phyloP scores from a whole-genome alignment of 2,888 invertebrate species.

The Bellardia pandia region DNA sequence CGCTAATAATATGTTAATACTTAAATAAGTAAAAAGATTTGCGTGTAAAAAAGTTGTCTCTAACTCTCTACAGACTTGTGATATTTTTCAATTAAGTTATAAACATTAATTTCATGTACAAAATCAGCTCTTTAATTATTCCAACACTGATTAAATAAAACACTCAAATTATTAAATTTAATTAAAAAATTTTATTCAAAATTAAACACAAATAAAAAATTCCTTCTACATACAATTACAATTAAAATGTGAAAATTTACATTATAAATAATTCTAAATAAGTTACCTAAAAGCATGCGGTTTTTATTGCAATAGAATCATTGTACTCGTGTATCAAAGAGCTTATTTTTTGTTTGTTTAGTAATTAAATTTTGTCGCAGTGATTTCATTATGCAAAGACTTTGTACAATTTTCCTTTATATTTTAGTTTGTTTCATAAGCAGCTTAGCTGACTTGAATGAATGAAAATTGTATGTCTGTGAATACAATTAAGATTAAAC shows the following conservation, averaged over 20 bases:
- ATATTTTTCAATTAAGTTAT: too few species aligned
- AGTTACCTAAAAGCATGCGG: background rate
- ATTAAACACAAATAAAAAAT: background rate
- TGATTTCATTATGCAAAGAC: background rate
- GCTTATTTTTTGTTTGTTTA: background rate
- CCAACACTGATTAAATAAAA: background rate
- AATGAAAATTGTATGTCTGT: background rate
- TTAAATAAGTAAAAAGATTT: too few species aligned
- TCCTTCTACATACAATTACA: background rate
- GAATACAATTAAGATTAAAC: background rate
- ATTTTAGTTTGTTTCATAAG: background rate
- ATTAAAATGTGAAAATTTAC: background rate
- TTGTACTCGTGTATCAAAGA: background rate
- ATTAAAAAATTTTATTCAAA: background rate
- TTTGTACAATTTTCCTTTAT: background rate
- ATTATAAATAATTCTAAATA: background rate
- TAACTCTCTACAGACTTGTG: too few species aligned
- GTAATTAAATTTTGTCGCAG: background rate
- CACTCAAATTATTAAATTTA: conserved; percentile 1
- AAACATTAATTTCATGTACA: background rate
- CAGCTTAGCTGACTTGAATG: background rate
- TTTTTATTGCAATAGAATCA: background rate
- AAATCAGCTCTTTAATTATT: background rate
- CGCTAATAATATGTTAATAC: too few species aligned
- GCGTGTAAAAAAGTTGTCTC: too few species aligned